Conservation (phyloP, 2,888 invertebrate genomes). For the Bellardia bayeri region DNA sequence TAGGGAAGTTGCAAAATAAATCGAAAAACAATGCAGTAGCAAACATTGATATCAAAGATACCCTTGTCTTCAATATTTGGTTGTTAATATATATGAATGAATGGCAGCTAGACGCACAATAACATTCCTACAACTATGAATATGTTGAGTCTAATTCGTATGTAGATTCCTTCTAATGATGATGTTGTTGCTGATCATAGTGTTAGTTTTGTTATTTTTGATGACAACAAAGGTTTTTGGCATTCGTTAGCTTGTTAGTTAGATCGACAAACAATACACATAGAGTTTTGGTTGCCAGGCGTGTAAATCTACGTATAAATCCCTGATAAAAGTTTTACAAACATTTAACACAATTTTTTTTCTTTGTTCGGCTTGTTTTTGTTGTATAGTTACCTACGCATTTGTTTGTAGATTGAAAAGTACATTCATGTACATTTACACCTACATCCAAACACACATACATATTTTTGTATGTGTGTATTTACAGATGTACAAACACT, state of each 20-base stretch:
- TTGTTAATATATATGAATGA: background rate
- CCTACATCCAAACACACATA: background rate
- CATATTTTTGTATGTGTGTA: background rate
- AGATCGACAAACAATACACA: constrained; percentile 20
- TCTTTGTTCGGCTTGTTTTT: background rate
- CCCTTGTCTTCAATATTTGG: background rate
- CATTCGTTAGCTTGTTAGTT: constrained; percentile 14
- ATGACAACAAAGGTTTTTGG: background rate
- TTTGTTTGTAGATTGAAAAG: constrained; percentile 51
- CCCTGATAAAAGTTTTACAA: constrained; percentile 59
- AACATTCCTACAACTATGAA: background rate
- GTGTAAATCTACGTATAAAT: constrained; percentile 41
- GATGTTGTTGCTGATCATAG: background rate
- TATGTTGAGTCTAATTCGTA: background rate
- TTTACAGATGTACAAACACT: constrained; percentile 14
- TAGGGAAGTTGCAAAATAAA: background rate
- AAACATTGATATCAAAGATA: background rate
- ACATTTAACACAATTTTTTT: constrained; percentile 42
- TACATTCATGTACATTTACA: constrained; percentile 17
- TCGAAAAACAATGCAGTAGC: background rate
- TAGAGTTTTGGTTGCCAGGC: constrained; percentile 8
- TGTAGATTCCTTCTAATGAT: background rate
- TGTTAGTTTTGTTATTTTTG: constrained; percentile 8
- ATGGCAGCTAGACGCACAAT: background rate
- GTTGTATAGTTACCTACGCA: constrained; percentile 40